These are phyloP conservation scores for Sisyra nigra DNA, from an alignment of 2,888 invertebrate genomes.

Conservation along the genomic window DNA sequence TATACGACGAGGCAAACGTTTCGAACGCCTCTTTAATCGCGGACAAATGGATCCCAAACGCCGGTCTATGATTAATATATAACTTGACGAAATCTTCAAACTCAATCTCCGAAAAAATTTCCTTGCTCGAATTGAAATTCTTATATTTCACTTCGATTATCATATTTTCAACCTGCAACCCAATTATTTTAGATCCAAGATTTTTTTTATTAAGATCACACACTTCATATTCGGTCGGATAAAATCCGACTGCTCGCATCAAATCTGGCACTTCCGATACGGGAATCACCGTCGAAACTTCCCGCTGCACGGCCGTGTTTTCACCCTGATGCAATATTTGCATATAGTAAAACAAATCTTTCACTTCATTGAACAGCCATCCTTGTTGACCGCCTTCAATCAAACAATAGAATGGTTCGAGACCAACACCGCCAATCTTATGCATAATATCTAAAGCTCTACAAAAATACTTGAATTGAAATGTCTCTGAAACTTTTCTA, in stretches of 20 bases:
- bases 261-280: conserved; percentile 53
- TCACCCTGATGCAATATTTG: conserved; percentile 59
- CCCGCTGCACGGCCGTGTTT: conserved; percentile 41
- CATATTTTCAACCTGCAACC: conserved; percentile 38
- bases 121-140: conserved; percentile 27
- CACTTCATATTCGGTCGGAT: conserved; percentile 56
- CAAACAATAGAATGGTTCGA: conserved; percentile 53
- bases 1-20: conserved; percentile 23
- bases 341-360: conserved; percentile 61
- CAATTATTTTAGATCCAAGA: background rate
- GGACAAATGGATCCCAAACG: conserved; percentile 31
- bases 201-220: background rate
- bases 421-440: conserved; percentile 34
- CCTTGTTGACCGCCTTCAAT: conserved; percentile 55
- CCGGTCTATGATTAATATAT: conserved; percentile 49
- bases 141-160: conserved; percentile 36
- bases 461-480: conserved; percentile 8
- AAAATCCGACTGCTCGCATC: conserved; percentile 59
- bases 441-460: conserved; percentile 35
- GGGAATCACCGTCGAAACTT: conserved; percentile 41
- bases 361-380: conserved; percentile 52
- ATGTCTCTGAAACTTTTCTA: no score
- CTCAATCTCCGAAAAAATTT: conserved; percentile 33
- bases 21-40: conserved; percentile 33
- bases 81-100: conserved; percentile 49